Conservation (phyloP, 35 echinoderm and acorn worm genomes). For the Stichopus chloronotus region DNA sequence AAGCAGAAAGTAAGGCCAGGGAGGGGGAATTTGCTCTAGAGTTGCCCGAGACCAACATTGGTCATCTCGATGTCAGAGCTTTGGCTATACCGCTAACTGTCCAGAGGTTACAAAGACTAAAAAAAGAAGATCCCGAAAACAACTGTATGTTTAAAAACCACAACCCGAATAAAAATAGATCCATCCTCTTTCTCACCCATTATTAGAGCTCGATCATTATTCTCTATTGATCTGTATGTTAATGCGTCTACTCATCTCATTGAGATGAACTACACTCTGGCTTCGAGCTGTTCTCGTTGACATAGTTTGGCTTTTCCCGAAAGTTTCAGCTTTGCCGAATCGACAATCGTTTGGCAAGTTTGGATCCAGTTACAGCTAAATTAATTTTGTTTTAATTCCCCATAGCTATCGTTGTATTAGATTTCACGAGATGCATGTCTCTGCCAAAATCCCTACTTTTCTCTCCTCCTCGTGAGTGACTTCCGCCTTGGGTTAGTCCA, state of each 20-base stretch:
- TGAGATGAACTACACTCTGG: background rate
- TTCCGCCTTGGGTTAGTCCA: constrained; percentile 26
- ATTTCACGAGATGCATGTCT: background rate
- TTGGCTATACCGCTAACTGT: background rate
- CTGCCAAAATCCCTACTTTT: background rate
- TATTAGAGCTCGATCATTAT: constrained; percentile 8
- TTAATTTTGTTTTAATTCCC: constrained; percentile 63
- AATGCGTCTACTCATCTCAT: background rate
- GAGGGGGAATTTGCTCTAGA: too few relatives aligned
- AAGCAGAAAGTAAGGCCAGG: background rate
- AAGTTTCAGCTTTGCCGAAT: constrained; percentile 14
- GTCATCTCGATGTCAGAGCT: constrained; percentile 40
- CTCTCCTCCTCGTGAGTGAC: background rate
- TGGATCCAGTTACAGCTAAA: constrained; percentile 54
- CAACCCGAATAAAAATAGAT: constrained; percentile 12
- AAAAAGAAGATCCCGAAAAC: constrained; percentile 18
- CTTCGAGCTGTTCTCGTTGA: constrained; percentile 9
- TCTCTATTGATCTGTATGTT: constrained; percentile 37
- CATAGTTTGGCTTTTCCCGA: constrained; percentile 10
- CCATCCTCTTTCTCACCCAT: background rate
- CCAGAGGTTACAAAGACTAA: background rate
- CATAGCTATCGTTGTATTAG: constrained; percentile 50
- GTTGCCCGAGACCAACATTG: too few relatives aligned
- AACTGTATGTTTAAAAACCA: constrained; percentile 22
- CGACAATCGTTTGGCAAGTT: constrained; percentile 49